Conservation (phyloP, 2,797 vertebrate species). For the Vespertilio murinus region DNA sequence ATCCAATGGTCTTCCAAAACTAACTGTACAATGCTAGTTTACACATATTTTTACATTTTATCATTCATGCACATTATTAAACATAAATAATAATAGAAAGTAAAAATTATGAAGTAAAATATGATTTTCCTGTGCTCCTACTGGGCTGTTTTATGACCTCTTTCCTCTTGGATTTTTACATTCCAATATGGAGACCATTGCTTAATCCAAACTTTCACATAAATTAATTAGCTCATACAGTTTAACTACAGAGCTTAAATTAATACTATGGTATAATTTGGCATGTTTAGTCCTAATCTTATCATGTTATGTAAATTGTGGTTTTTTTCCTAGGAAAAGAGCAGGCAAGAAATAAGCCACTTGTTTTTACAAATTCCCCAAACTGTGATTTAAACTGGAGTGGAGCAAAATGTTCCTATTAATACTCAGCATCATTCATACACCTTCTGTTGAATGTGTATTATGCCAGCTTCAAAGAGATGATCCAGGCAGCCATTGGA, state of each 20-base stretch:
- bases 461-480: background rate
- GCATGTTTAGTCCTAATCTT: background rate
- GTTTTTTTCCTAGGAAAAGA: background rate
- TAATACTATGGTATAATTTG: background rate
- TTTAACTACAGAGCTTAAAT: background rate
- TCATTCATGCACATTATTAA: background rate
- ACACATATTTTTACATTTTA: background rate
- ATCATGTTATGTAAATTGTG: background rate
- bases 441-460: background rate
- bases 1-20: background rate
- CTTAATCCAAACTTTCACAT: background rate
- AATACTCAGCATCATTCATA: background rate
- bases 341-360: background rate
- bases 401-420: background rate
- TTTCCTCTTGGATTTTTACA: background rate
- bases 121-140: background rate
- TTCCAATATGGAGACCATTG: background rate
- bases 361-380: background rate
- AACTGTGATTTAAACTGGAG: background rate
- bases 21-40: background rate
- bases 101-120: background rate
- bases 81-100: background rate
- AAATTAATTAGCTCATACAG: background rate
- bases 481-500: background rate
- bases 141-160: background rate